phyloP scores from a whole-genome alignment of 35 echinoderm and acorn worm genomes.

The Heliocidaris erythrogramma region DNA sequence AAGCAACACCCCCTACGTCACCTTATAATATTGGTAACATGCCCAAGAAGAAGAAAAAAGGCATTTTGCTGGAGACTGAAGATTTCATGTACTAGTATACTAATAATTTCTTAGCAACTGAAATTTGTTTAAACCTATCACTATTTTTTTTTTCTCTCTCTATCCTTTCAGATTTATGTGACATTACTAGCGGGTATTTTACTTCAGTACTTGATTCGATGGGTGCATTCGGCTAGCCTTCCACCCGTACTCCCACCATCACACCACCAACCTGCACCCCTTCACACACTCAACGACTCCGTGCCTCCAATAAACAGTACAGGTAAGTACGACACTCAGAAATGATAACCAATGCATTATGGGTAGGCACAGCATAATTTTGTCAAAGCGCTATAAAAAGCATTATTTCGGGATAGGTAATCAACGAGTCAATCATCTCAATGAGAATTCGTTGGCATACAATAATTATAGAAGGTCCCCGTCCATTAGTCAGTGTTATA shows the following conservation, averaged over 20 bases:
- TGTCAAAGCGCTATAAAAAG: background rate
- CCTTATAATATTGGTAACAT: too few species aligned
- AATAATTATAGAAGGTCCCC: background rate
- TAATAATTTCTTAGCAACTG: background rate
- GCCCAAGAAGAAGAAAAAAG: too few species aligned
- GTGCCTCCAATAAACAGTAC: conserved; percentile 41
- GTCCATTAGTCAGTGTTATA: too few species aligned
- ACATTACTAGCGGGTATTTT: conserved; percentile 52
- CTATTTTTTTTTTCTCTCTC: background rate
- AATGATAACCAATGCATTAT: too few species aligned
- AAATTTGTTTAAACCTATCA: background rate
- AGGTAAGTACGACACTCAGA: background rate
- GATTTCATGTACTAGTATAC: too few species aligned
- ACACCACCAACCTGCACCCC: background rate
- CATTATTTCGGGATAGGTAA: background rate
- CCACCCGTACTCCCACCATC: conserved; percentile 19
- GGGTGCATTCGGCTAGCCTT: conserved; percentile 37
- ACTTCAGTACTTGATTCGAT: conserved; percentile 36
- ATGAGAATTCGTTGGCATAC: background rate
- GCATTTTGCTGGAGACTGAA: too few species aligned
- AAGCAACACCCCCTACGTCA: too few species aligned
- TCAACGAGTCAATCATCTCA: background rate
- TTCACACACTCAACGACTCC: background rate
- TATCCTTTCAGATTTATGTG: conserved; percentile 20
- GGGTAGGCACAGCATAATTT: too few species aligned